Base-by-base conservation (phyloP, 2,888 invertebrate species). In the Caenorhabditis drosophilae region DNA sequence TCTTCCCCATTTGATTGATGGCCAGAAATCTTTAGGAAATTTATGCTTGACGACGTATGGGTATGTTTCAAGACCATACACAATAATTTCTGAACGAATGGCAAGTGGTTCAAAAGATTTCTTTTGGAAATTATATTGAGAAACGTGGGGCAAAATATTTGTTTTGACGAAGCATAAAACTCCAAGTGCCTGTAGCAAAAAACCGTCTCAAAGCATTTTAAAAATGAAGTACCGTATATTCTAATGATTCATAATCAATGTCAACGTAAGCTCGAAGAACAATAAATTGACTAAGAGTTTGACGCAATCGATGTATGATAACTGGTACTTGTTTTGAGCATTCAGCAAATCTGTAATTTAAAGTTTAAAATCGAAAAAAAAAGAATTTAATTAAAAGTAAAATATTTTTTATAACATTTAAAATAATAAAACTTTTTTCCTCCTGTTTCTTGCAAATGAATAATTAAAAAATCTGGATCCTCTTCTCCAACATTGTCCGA, bases 21-120 rank as follows among this genome's bases (percentile, higher is more conserved):
- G 78, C 79, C 81, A 78, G 58, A 82, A 78, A 25, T 77, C 70
- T 27, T 75, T 78, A 18, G 80, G 77, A 49, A 82, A 82, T 49
- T 82, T 83, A 49, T 75, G 70, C 46, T 82, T 82, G 11, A 73
- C 59, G 2, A 79, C 62, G 22, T 53, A 60, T 16, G 62, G 66
- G 25, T 67, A 67, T 22, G 73, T 67, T 16, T 73, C 66, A 22
- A 80, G 46, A 16, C 63, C 63, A 11, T 59, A 38, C 9, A 61
- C 47, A 9, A 66, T 54, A 15, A 70, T 35, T 57, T 73, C 64
- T 4, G 55, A 54, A 15, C 64, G 67, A 16, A 55, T 61, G 4
- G 58, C 64, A 18, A 68, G 36, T 22, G 56, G 57, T 15, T 62
- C 63, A 38, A 57, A 73, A 16, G 42, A 45, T 34, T 67, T 61